These are phyloP conservation scores for Pristionchus maxplancki DNA, from an alignment of 2,888 invertebrate genomes.

Conservation along the genomic window DNA sequence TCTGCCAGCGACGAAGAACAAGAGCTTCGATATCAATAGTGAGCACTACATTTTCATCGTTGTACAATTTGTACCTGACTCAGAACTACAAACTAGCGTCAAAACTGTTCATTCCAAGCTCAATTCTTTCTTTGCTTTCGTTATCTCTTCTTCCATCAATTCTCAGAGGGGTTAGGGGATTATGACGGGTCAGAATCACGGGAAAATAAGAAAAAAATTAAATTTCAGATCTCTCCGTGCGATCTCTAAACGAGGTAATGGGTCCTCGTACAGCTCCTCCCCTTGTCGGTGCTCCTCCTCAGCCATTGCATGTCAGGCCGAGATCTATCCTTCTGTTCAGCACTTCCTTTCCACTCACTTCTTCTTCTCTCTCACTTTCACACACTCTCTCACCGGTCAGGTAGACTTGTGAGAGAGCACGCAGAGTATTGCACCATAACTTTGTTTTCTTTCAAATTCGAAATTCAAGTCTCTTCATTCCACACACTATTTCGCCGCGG, in stretches of 20 bases:
- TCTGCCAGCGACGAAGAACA: slow-evolving; percentile 31
- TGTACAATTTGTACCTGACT: not conserved
- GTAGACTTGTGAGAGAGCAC: not conserved
- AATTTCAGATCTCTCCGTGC: slow-evolving; percentile 45
- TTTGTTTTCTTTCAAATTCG: not conserved
- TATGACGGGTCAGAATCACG: not conserved
- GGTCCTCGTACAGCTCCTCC: slow-evolving; percentile 43
- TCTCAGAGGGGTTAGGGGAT: not conserved
- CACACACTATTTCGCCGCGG: too few species aligned
- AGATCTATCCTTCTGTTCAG: slow-evolving; percentile 34
- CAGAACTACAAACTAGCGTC: too few species aligned
- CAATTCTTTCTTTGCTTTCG: not conserved
- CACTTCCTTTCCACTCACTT: not conserved
- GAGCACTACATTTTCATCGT: not conserved
- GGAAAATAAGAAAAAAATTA: not conserved
- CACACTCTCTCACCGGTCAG: not conserved
- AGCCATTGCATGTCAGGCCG: slow-evolving; percentile 42
- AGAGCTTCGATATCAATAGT: slow-evolving; percentile 49
- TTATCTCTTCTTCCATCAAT: not conserved
- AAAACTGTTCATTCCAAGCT: too few species aligned
- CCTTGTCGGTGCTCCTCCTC: not conserved
- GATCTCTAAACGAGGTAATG: slow-evolving; percentile 45
- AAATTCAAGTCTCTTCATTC: not conserved
- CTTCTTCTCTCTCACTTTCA: not conserved
- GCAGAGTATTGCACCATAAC: not conserved